Evolutionary conservation across 1,140 invertebrate species (phyloP).

Genomic region (Dreissena polymorpha): DNA sequence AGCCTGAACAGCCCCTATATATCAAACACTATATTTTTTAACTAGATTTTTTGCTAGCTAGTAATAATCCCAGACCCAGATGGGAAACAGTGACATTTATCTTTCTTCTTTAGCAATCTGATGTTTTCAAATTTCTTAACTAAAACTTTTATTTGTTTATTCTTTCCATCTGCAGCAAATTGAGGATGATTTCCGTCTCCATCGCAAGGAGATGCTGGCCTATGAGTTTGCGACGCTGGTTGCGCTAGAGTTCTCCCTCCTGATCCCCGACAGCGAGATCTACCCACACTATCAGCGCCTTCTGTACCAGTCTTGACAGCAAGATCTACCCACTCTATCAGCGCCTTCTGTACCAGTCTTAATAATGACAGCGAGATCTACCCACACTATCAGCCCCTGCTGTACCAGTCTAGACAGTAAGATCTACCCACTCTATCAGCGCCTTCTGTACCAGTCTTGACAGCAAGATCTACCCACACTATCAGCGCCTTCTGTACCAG

Average conservation of each 20-base stretch:
- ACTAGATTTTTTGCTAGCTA: too few species aligned
- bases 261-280: conserved; percentile 94
- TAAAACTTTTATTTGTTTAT: too few species aligned
- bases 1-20: too few species aligned
- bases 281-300: conserved; percentile 97
- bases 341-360: not conserved
- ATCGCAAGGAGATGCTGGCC: conserved; percentile 93
- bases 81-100: too few species aligned
- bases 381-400: conserved; percentile 96
- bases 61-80: too few species aligned
- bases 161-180: conserved; percentile 85
- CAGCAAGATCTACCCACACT: conserved; percentile 95
- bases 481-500: too few species aligned
- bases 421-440: conserved; percentile 96
- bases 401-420: too few species aligned
- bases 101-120: too few species aligned
- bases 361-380: conserved; percentile 94
- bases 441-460: too few species aligned
- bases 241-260: conserved; percentile 95
- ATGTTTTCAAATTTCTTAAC: too few species aligned
- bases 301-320: conserved; percentile 73
- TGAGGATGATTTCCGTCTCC: conserved; percentile 93
- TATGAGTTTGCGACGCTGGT: conserved; percentile 97
- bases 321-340: too few species aligned
- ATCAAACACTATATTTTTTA: too few species aligned